phyloP scores from a whole-genome alignment of 1,140 invertebrate species.

The Helicoverpa armigera region DNA sequence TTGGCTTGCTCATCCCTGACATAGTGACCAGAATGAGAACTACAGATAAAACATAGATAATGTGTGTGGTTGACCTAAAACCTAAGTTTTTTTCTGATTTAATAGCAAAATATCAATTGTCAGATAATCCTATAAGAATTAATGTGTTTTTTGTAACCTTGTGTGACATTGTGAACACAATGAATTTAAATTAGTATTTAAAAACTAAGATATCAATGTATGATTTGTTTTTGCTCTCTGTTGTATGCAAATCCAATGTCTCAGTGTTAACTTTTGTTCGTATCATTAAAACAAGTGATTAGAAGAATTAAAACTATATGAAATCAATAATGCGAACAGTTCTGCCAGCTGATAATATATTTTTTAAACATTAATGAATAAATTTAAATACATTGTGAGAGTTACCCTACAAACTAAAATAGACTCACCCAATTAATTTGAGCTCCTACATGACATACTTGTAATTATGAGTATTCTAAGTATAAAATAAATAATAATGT shows the following conservation, averaged over 20 bases:
- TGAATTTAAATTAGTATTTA: neutral
- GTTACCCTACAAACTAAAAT: too few species aligned
- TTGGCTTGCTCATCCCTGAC: slow-evolving; percentile 21
- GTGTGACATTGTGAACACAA: slow-evolving; percentile 15
- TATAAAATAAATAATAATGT: neutral
- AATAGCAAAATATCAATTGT: neutral
- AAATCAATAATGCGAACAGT: too few species aligned
- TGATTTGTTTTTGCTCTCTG: neutral
- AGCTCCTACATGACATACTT: too few species aligned
- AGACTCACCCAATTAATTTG: too few species aligned
- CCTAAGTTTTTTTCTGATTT: neutral
- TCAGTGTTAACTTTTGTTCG: neutral
- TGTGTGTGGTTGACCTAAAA: neutral
- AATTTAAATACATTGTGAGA: too few species aligned
- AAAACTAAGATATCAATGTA: neutral
- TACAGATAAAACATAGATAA: slow-evolving; percentile 8
- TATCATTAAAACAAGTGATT: neutral
- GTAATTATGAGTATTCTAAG: too few species aligned
- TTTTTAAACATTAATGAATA: too few species aligned
- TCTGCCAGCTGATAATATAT: too few species aligned
- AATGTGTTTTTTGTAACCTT: slow-evolving; percentile 11
- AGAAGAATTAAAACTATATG: neutral
- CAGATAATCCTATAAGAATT: neutral
- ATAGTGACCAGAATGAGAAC: slow-evolving; percentile 36
- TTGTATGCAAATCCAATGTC: neutral